A percentile compares a stretch with the other conserved stretches of the same genome.
Conservation (phyloP, 2,888 invertebrate species). For the Trachelus stipa region DNA sequence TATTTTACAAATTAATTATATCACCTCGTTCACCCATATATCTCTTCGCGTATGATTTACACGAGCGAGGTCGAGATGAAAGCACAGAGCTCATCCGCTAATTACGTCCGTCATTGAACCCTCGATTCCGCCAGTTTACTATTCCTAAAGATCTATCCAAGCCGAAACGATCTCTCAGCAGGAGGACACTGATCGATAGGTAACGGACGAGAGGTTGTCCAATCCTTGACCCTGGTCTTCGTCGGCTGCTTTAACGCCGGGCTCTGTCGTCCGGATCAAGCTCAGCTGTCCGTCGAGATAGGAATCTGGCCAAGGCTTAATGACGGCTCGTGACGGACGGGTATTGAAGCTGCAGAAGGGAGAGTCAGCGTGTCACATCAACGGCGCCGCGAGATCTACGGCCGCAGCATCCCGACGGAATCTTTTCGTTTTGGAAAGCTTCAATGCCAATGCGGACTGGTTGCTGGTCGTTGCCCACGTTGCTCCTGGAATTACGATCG, state of each 20-base stretch:
- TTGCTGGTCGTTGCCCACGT: neutral
- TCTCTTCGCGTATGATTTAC: neutral
- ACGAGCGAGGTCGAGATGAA: neutral
- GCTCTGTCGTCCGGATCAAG: constrained; percentile 43
- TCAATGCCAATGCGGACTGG: constrained; percentile 39
- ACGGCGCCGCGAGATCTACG: constrained; percentile 60
- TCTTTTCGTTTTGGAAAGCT: constrained; percentile 51
- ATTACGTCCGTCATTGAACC: constrained; percentile 52
- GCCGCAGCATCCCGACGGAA: constrained; percentile 46
- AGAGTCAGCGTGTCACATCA: constrained; percentile 31
- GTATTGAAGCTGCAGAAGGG: constrained; percentile 46
- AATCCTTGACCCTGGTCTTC: constrained; percentile 54
- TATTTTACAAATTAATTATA: neutral
- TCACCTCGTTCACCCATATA: neutral
- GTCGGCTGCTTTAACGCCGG: constrained; percentile 48
- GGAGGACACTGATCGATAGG: constrained; percentile 59
- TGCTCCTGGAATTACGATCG: neutral
- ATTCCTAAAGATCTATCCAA: constrained; percentile 13
- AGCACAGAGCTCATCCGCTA: constrained; percentile 36
- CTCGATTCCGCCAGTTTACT: constrained; percentile 31
- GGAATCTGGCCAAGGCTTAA: constrained; percentile 60
- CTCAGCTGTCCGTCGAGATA: constrained; percentile 49
- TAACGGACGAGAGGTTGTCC: constrained; percentile 47
- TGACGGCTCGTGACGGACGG: constrained; percentile 60
- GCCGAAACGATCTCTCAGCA: neutral